These are phyloP conservation scores for Vicugna pacos DNA, from an alignment of 2,113 vertebrate genomes.

Conservation along the genomic window DNA sequence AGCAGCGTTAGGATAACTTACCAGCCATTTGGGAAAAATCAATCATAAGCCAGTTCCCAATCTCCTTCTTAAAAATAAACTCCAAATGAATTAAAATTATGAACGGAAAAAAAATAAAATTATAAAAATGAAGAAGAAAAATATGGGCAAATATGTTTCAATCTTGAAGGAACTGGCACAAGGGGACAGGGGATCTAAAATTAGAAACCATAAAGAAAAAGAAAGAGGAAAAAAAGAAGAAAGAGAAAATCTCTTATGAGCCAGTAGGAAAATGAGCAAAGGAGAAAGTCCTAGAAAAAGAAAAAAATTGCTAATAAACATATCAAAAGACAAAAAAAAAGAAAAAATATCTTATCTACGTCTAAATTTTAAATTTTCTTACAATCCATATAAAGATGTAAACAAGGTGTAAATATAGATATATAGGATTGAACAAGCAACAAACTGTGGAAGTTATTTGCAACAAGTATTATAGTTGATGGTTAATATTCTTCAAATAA, in stretches of 20 bases:
- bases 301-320: no score
- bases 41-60: not conserved
- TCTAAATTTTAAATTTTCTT: not conserved
- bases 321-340: no score
- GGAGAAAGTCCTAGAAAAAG: no score
- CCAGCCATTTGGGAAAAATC: not conserved
- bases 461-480: not conserved
- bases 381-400: not conserved
- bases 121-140: not conserved
- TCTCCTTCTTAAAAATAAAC: not conserved
- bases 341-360: not conserved
- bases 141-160: not conserved
- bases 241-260: no score
- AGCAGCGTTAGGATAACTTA: not conserved
- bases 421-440: not conserved
- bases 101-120: not conserved
- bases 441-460: not conserved
- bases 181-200: not conserved
- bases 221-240: no score
- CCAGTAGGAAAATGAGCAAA: no score
- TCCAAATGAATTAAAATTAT: conserved; percentile 5
- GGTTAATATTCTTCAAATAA: not conserved
- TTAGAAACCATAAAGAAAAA: not conserved
- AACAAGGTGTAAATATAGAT: not conserved
- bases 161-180: not conserved